phyloP scores from a whole-genome alignment of 1,140 invertebrate species.

The Stenopsyche tienmushanensis region DNA sequence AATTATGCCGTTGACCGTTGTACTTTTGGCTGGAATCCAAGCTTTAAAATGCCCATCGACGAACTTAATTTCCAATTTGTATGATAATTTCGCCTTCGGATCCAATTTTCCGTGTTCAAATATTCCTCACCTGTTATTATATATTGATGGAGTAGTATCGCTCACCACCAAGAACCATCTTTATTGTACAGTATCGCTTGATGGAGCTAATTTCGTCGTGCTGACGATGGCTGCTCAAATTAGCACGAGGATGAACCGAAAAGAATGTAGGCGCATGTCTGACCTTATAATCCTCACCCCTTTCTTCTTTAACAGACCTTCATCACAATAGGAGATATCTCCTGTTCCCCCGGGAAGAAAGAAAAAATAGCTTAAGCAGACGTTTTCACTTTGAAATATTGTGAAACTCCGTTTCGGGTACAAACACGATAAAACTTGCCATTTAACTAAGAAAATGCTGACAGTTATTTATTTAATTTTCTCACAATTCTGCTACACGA shows the following conservation, averaged over 20 bases:
- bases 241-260: neutral
- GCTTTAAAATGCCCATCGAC: neutral
- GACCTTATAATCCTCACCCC: conserved; percentile 1
- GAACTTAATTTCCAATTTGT: neutral
- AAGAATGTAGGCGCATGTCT: neutral
- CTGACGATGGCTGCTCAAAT: neutral
- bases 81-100: too few relatives aligned
- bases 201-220: neutral
- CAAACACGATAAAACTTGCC: neutral
- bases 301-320: neutral
- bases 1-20: conserved; percentile 1
- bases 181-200: neutral
- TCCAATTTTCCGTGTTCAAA: too few relatives aligned
- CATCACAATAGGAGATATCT: neutral
- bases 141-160: too few relatives aligned
- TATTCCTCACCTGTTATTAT: too few relatives aligned
- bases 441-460: neutral
- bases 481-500: neutral
- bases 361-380: conserved; percentile 8
- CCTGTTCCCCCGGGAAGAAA: neutral
- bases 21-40: neutral
- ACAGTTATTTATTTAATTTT: neutral
- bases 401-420: neutral
- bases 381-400: conserved; percentile 8
- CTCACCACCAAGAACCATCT: too few relatives aligned